phyloP scores from a whole-genome alignment of 2,113 vertebrate genomes.

The Grantiella picta region DNA sequence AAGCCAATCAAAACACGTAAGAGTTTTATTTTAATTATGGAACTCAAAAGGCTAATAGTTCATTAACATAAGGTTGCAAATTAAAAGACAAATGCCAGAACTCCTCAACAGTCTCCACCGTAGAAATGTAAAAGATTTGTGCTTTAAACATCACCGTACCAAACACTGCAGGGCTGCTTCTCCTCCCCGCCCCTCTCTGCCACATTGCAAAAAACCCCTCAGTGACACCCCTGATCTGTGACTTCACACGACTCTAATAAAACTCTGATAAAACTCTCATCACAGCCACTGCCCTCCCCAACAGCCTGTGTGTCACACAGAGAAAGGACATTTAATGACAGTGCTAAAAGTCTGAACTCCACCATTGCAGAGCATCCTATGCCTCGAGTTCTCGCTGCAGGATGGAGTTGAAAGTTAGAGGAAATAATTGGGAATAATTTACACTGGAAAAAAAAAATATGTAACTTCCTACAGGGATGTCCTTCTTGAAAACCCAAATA shows the following conservation, averaged over 20 bases:
- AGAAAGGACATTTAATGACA: not conserved
- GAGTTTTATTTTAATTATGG: constrained; percentile 10
- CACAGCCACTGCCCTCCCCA: not conserved
- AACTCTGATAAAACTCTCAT: not conserved
- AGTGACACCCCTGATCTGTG: accelerated
- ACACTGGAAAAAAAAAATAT: not conserved
- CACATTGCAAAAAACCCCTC: not conserved
- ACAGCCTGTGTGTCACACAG: not conserved
- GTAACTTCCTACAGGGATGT: not conserved
- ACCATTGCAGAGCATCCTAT: not conserved
- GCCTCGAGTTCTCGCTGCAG: accelerated
- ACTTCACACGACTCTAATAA: accelerated
- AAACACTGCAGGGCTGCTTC: not conserved
- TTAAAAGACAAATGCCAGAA: constrained; percentile 2
- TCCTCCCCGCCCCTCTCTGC: not conserved
- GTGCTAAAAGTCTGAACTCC: not conserved
- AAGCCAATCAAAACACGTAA: not conserved
- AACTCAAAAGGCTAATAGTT: constrained; percentile 27
- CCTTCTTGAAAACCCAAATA: not conserved
- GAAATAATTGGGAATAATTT: not conserved
- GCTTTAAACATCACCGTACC: not conserved
- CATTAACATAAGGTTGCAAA: constrained; percentile 31
- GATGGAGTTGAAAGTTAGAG: not conserved
- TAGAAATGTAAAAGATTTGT: not conserved
- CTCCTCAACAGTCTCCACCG: not conserved